Evolutionary conservation across 2,888 invertebrate species (phyloP).

Genomic region (Malthinus flaveolus): DNA sequence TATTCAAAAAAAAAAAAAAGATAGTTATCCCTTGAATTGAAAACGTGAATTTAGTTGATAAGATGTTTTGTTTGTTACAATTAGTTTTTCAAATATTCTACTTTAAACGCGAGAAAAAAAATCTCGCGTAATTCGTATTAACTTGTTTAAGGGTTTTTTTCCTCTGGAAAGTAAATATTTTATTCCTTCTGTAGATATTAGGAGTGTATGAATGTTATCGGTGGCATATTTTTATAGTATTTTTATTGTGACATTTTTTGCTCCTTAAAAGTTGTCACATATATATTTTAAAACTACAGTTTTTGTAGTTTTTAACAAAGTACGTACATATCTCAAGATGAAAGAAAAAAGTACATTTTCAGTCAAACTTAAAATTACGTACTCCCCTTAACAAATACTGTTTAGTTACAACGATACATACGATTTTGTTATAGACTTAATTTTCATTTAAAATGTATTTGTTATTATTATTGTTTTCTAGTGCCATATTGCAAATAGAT

Average conservation of each 20-base stretch:
- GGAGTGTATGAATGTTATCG: constrained; percentile 16
- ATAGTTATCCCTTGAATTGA: constrained; percentile 9
- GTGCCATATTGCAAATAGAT: no score
- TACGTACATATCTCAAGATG: constrained; percentile 3
- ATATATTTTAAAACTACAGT: neutral
- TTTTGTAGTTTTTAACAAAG: neutral
- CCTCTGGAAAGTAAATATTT: neutral
- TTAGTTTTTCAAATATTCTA: constrained; percentile 1
- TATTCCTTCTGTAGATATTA: constrained; percentile 5
- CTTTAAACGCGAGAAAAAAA: neutral
- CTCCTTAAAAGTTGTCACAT: constrained; percentile 6
- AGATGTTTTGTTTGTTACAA: constrained; percentile 1
- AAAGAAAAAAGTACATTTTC: neutral
- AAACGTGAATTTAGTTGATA: constrained; percentile 11
- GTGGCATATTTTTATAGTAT: constrained; percentile 15
- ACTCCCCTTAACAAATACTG: neutral
- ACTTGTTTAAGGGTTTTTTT: constrained; percentile 6
- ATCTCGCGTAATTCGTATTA: constrained; percentile 1
- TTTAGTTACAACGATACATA: constrained; percentile 1
- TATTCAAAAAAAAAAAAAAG: constrained; percentile 11
- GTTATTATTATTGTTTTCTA: no score
- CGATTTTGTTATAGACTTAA: neutral
- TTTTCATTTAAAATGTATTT: no score
- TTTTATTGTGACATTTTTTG: constrained; percentile 8
- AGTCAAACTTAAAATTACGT: constrained; percentile 1